Conservation (phyloP, 92 coral and sea anemone genomes). For the Zoanthus solanderi region DNA sequence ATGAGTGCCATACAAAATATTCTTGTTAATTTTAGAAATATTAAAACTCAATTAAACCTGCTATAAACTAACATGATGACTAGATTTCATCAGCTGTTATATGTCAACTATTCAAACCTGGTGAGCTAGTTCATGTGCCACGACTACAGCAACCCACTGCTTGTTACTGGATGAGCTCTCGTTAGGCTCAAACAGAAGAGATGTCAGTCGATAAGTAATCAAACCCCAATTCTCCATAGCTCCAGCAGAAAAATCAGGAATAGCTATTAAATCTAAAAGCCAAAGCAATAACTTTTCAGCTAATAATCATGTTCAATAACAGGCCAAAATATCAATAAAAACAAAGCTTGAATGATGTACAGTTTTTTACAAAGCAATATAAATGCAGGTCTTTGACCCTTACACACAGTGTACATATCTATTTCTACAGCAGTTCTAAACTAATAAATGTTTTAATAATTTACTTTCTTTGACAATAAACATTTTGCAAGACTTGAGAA, state of each 20-base stretch:
- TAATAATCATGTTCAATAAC: neutral
- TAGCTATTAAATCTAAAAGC: slow-evolving; percentile 90
- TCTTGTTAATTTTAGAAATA: no score
- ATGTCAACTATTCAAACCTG: slow-evolving; percentile 76
- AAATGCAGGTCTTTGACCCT: no score
- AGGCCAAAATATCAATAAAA: no score
- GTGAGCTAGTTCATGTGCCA: slow-evolving; percentile 96
- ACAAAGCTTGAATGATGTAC: no score
- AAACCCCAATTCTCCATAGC: slow-evolving; percentile 99
- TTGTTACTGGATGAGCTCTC: slow-evolving; percentile 84
- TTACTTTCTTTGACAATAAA: no score
- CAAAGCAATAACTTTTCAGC: slow-evolving; percentile 48
- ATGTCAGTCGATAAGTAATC: slow-evolving; percentile 90
- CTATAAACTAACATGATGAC: neutral
- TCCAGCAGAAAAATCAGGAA: slow-evolving; percentile 96
- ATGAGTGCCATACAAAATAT: no score
- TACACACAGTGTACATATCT: no score
- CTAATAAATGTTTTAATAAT: no score
- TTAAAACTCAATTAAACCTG: neutral
- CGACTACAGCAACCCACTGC: slow-evolving; percentile 97
- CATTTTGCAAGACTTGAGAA: no score
- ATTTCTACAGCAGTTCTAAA: no score
- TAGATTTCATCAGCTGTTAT: neutral
- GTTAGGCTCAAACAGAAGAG: slow-evolving; percentile 78
- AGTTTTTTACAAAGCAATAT: no score